Base-by-base conservation (phyloP, 1,140 invertebrate species). In the Paraescarpia echinospica region DNA sequence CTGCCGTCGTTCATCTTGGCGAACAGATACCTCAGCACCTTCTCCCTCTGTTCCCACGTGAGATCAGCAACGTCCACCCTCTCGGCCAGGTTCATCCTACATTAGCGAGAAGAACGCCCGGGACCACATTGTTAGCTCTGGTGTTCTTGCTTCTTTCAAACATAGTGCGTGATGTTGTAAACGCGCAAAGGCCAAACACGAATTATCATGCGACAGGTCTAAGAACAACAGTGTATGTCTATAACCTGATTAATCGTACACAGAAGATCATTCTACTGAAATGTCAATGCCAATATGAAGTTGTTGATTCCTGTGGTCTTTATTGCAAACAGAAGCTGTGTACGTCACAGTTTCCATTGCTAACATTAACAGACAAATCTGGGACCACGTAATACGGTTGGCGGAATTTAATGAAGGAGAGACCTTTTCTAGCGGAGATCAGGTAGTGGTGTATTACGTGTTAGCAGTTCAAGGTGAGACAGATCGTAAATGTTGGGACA, bases 1-100 rank as follows among this genome's bases (percentile, higher is more conserved):
- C 93, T 94, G 14, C 93, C 93, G 6, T 95, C 94, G 93, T 96
- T 96, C 95, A 96, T 96, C 92, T 94, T 95, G 33, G 95, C 95
- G 95, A 96, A 96, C 35, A 96, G 93, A 92, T 95, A 96, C 33
- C 96, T 93, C 33, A 96, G 93, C 1, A 96, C 95, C 89, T 94
- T 91, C 92, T 96, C 96, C 92, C 96, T 96, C 93, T 96, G 96
- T 93, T 96, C 96, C 96, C 96, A 96, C 6, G 96, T 96, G 33
- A 96, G 93, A 92, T 96, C 96, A 93, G 94, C 94, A 35, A 96
- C 94, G 89, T 96, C 96, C 89, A 96, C 95, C 89, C 95, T 94
- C 34, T 95, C 95, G 89, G 93, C 34, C 35, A 77, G 22, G 59
- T 77, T 77, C 59, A 77, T 77, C 59, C 59, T 77, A 77, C 59